phyloP scores from a whole-genome alignment of 2,888 invertebrate genomes.

The Xestia ashworthii region DNA sequence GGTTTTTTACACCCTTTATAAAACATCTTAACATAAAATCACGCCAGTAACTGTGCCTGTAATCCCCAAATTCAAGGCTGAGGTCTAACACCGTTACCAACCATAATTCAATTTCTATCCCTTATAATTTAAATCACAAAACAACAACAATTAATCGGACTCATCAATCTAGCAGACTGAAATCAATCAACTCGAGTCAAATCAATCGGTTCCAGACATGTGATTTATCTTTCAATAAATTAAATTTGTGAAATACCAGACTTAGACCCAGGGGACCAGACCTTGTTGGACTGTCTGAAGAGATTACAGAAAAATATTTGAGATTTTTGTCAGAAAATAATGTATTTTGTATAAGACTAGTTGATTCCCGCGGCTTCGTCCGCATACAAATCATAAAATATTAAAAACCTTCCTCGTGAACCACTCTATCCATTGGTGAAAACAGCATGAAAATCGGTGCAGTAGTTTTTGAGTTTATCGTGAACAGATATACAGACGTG shows the following conservation, averaged over 20 bases:
- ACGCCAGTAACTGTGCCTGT: too few species aligned
- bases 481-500: too few species aligned
- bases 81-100: neutral
- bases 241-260: conserved; percentile 24
- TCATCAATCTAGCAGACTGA: conserved; percentile 15
- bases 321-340: conserved; percentile 7
- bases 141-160: conserved; percentile 10
- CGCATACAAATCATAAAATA: too few species aligned
- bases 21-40: too few species aligned
- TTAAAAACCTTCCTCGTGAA: too few species aligned
- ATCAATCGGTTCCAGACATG: conserved; percentile 6
- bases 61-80: neutral
- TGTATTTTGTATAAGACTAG: neutral
- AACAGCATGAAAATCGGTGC: too few species aligned
- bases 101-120: neutral
- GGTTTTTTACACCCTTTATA: too few species aligned
- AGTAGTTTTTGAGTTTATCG: too few species aligned
- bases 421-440: too few species aligned
- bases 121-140: conserved; percentile 5
- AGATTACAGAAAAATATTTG: conserved; percentile 22
- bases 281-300: neutral
- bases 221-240: conserved; percentile 37
- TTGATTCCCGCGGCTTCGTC: too few species aligned
- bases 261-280: neutral
- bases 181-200: conserved; percentile 32